Evolutionary conservation across 2,797 vertebrate genomes (phyloP), one percentile per base, ranked within the genome.

Genomic region (Myioborus melanocephalus): DNA sequence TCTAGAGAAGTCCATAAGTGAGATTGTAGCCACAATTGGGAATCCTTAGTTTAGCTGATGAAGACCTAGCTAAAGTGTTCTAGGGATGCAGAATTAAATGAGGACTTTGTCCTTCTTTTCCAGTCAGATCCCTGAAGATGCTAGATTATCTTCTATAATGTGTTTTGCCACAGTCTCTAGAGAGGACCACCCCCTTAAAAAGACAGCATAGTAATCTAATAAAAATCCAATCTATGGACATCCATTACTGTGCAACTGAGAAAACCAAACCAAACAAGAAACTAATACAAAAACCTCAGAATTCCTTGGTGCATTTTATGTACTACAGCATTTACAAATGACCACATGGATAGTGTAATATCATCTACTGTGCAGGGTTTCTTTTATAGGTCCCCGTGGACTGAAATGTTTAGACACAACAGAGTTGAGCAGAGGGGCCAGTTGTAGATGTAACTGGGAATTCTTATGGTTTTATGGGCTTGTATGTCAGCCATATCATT

Each of bases 241-340:
- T 89, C 73, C 83, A 95, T 94, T 96, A 96, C 73, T 35, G 43
- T 61, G 32, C 64, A 84, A 84, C 73, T 82, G 94, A 71, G 91
- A 91, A 93, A 94, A 95, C 39, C 70, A 89, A 95, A 79, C 77
- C 60, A 96, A 95, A 91, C 70, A 81, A 84, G 85, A 89, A 77
- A 91, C 56, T 68, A 84, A 87, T 61, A 87, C 69, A 73, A 94
- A 95, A 95, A 65, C 70, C 53, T 93, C 61, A 61, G 73, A 94
- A 94, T 89, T 96, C 75, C 90, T 95, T 68, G 32, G 73, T 89
- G 83, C 52, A 68, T 93, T 92, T 60, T 84, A 79, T 80, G 73
- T 89, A 80, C 44, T 91, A 52, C 49, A 86, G 70, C 52, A 26
- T 93, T 97, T 94, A 94, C 83, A 96, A 95, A 96, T 96, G 95